Conservation (phyloP, 2,888 invertebrate species). For the Oscheius onirici region DNA sequence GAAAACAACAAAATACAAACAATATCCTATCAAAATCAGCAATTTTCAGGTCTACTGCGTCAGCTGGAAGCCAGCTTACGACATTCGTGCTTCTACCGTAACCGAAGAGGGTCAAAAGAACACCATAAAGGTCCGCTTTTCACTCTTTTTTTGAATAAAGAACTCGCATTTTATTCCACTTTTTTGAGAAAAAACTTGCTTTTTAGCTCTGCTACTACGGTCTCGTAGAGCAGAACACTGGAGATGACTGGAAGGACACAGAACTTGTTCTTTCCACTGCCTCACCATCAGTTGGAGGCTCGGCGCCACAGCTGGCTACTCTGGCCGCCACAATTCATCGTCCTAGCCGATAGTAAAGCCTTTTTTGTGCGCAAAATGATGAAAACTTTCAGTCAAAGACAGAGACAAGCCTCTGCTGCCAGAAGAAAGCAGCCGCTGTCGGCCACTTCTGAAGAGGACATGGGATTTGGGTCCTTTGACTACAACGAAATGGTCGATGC, state of each 20-base stretch:
- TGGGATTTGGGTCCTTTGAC: slow-evolving; percentile 70
- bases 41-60: slow-evolving; percentile 71
- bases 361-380: neutral
- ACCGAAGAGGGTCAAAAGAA: slow-evolving; percentile 62
- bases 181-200: neutral
- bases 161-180: neutral
- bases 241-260: slow-evolving; percentile 73
- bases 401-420: slow-evolving; percentile 52
- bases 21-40: no score
- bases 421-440: slow-evolving; percentile 51
- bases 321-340: slow-evolving; percentile 48
- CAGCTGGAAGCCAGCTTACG: slow-evolving; percentile 73
- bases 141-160: neutral
- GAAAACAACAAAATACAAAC: no score
- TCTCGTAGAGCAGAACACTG: slow-evolving; percentile 73
- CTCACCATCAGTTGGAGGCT: slow-evolving; percentile 72
- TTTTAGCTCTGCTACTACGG: slow-evolving; percentile 72
- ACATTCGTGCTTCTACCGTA: slow-evolving; percentile 72
- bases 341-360: slow-evolving; percentile 24
- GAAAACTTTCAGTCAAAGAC: slow-evolving; percentile 42
- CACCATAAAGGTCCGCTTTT: slow-evolving; percentile 39
- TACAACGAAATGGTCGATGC: slow-evolving; percentile 65
- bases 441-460: slow-evolving; percentile 67
- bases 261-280: slow-evolving; percentile 73
- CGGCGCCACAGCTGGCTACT: slow-evolving; percentile 71